Evolutionary conservation across 2,888 invertebrate species (phyloP), one percentile per base, ranked within the genome.

Genomic region (Eupithecia tripunctaria): DNA sequence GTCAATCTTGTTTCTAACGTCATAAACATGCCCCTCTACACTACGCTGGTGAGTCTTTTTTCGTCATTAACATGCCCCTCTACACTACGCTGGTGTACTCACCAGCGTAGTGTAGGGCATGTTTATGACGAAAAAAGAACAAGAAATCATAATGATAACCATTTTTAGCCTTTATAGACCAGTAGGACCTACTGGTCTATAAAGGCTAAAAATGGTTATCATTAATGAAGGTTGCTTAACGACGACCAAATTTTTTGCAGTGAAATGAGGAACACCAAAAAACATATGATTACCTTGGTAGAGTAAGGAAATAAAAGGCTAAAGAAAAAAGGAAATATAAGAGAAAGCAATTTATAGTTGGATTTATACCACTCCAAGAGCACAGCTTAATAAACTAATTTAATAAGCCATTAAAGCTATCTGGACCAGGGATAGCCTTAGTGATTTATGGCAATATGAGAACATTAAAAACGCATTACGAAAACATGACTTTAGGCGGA

Each of bases 401-500:
- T 92, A 94, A 92, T 93, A 94, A 93, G 85, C 91, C 94, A 92
- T 94, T 94, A 93, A 90, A 92, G 92, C 93, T 92, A 91, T 94
- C 94, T 92, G 93, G 91, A 91, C 90, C 93, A 92, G 91, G 89
- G 90, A 90, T 89, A 88, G 87, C 90, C 88, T 89, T 90, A 85
- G 87, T 93, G 94, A 94, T 93, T 93, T 93, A 94, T 94, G 90
- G 91, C 89, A 93, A 94, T 92, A 93, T 92, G 92, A 92, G 93
- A 94, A 93, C 94, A 94, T 94, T 94, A 94, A 94, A 94, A 94
- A 93, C 94, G 91, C 94, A 94, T 94, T 94, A 94, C 90, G 90
- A 91, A 93, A 94, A 94, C 94, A 94, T 92, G 94, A 93, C 90
- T 94, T 90, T 89, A 87, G 91, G 88, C 89, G 91, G 88, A 89